Conservation (phyloP, 2,113 vertebrate species). For the Trichechus manatus region DNA sequence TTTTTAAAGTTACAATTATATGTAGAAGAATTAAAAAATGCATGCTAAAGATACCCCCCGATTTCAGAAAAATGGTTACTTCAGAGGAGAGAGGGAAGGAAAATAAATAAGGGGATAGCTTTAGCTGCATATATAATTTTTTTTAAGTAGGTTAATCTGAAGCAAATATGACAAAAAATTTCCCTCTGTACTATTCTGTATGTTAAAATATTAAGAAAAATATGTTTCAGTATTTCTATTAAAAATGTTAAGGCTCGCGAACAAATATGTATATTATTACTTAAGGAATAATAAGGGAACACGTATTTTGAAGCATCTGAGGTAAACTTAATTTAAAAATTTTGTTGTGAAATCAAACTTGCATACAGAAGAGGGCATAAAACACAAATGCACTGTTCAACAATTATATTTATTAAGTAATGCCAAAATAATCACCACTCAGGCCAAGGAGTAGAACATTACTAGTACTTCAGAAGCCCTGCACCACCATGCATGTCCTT, state of each 20-base stretch:
- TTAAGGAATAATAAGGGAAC: not conserved
- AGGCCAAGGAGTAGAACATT: not conserved
- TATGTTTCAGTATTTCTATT: not conserved
- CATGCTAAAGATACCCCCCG: not conserved
- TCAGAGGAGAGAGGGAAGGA: not conserved
- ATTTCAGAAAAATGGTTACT: not conserved
- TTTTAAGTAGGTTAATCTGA: not conserved
- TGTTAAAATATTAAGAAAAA: not conserved
- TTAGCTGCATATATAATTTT: not conserved
- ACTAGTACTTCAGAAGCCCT: not conserved
- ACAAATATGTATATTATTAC: not conserved
- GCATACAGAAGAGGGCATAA: not conserved
- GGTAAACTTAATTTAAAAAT: not conserved
- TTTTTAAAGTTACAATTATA: not conserved
- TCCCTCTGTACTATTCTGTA: not conserved
- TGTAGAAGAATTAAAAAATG: not conserved
- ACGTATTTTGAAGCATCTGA: not conserved
- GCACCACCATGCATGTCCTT: not conserved
- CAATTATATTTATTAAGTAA: not conserved
- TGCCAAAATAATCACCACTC: not conserved
- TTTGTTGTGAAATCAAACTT: not conserved
- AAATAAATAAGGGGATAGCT: not conserved
- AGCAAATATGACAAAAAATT: not conserved
- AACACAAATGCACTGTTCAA: not conserved
- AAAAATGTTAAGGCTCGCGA: slow-evolving; percentile 4